A percentile compares a stretch with the other conserved stretches of the same genome.
Evolutionary conservation across 2,888 invertebrate species (phyloP).

Genomic region (Miltochrista miniata): DNA sequence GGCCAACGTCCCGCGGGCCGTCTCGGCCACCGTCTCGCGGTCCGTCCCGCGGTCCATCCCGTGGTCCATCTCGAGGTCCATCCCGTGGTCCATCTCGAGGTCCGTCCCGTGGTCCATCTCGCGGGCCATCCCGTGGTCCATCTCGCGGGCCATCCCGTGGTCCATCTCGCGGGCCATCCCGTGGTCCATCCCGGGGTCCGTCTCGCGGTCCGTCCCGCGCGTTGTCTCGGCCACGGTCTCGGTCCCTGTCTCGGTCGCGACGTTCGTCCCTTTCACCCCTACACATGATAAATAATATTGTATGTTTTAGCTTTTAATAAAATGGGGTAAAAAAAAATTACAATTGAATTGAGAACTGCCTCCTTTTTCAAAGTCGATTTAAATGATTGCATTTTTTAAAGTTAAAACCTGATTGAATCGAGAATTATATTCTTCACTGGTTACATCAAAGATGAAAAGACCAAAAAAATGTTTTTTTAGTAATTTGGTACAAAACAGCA

Average conservation of each 20-base stretch:
- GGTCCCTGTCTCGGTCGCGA: conserved; percentile 1
- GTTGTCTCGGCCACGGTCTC: conserved; percentile 13
- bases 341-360: no score
- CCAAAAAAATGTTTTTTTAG: no score
- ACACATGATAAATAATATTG: not conserved
- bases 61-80: conserved; percentile 12
- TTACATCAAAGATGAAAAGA: no score
- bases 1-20: not conserved
- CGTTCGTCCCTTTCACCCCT: conserved; percentile 19
- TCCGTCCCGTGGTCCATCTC: conserved; percentile 29
- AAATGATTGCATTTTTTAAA: no score
- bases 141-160: conserved; percentile 2
- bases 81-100: no score
- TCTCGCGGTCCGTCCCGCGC: conserved; percentile 12
- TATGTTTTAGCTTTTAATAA: no score
- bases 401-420: no score
- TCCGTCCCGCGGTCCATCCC: not conserved
- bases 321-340: not conserved
- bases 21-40: conserved; percentile 16
- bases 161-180: conserved; percentile 14
- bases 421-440: no score
- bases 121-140: conserved; percentile 1
- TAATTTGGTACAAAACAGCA: no score
- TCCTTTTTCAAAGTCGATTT: no score
- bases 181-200: conserved; percentile 32